Evolutionary conservation across 2,113 vertebrate genomes (phyloP), one percentile per base, ranked within the genome.

Genomic region (Tiliqua scincoides): DNA sequence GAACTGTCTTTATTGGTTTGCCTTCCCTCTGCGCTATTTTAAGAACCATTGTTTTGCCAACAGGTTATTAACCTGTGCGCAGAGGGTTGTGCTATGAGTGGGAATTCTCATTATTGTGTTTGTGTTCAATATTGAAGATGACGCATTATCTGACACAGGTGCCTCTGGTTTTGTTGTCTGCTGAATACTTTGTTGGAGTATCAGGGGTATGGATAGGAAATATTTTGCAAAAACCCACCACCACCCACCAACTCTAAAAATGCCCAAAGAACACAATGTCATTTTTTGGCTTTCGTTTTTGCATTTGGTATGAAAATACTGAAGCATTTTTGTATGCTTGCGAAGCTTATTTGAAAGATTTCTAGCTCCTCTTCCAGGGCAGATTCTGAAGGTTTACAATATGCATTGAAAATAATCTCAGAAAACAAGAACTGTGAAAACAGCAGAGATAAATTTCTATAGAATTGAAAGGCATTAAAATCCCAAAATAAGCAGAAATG

Each of bases 41-140:
- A 59, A 88, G 74, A 82, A 75, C 52, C 71, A 21, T 70, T 52
- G 8, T 37, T 84, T 83, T 86, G n/a, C 1, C 71, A 37, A 67
- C 32, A 54, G 48, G 32, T 57, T 85, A 73, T 70, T 87, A 74
- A 57, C 84, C n/a, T 72, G 21, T 78, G 17, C 32, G 7, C 48
- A 74, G 48, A n/a, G 63, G 23, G 2, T 84, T 85, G 79, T 82
- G 25, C 14, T 18, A 72, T 83, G 37, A 0, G 0, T 35, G 3
- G 15, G 32, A 90, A 2, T 4, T 1, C 0, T 76, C 83, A 61
- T 79, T 77, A 30, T 59, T 67, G 21, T 81, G 75, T 80, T 27
- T 76, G 40, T 79, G 15, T 75, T 15, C 57, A 74, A 62, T 30
- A 37, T 7, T 0, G 0, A 43, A 65, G 82, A 74, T 2, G 27